These are phyloP conservation scores for Vimba vimba DNA, from an alignment of 2,113 vertebrate species.

Conservation along the genomic window DNA sequence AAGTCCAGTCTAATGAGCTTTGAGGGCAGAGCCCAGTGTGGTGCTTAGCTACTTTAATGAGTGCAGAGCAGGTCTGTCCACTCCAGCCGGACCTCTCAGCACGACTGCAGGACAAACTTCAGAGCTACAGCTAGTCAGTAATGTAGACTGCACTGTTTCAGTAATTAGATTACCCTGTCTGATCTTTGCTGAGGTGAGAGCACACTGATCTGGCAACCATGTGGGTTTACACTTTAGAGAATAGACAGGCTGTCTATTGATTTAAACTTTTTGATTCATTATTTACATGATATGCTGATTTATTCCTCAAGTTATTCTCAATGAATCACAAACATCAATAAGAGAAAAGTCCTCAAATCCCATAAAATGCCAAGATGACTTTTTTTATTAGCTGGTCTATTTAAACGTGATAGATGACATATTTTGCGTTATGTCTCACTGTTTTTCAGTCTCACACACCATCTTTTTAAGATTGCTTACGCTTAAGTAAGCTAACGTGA, in stretches of 20 bases:
- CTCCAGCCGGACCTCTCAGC: constrained; percentile 29
- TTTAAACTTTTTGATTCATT: not conserved
- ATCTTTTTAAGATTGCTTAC: no score
- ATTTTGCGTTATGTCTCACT: no score
- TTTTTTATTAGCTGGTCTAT: not conserved
- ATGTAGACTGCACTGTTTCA: constrained; percentile 1
- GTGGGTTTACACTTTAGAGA: constrained; percentile 1
- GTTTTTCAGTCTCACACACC: no score
- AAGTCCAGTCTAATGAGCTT: constrained; percentile 17
- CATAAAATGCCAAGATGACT: not conserved
- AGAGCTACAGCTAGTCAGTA: constrained; percentile 7
- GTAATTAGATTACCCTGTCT: constrained; percentile 41
- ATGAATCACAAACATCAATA: not conserved
- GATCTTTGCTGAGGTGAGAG: constrained; percentile 14
- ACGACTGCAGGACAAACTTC: constrained; percentile 7
- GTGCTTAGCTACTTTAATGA: constrained; percentile 16
- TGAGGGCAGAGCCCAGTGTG: constrained; percentile 26
- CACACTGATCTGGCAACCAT: not conserved
- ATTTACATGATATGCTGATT: not conserved
- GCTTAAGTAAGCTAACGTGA: no score
- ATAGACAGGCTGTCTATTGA: not conserved
- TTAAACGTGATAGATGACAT: not conserved
- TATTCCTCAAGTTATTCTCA: not conserved
- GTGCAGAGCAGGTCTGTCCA: constrained; percentile 9
- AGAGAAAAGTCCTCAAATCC: not conserved